Conservation (phyloP, 2,797 vertebrate genomes). For the Microctenopoma lineatum region DNA sequence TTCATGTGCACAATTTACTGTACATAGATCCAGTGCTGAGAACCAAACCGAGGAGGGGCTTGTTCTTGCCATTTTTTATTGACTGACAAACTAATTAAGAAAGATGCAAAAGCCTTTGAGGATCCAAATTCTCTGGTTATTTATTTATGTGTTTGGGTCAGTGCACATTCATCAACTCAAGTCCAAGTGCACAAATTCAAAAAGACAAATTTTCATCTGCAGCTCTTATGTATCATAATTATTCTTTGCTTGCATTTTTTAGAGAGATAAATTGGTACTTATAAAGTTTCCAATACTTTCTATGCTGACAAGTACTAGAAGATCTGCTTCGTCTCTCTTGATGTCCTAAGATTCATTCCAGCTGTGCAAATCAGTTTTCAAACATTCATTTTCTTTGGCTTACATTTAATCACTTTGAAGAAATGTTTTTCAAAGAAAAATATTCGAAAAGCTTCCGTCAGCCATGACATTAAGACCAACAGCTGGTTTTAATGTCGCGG, state of each 20-base stretch:
- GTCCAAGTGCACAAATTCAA: neutral
- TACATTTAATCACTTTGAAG: constrained; percentile 6
- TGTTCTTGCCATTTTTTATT: constrained; percentile 17
- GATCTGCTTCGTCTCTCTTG: constrained; percentile 24
- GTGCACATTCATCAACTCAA: constrained; percentile 31
- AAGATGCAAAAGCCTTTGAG: constrained; percentile 24
- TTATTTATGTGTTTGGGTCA: neutral
- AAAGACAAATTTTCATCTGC: neutral
- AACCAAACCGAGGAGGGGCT: neutral
- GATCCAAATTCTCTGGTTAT: neutral
- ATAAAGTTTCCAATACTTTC: constrained; percentile 13
- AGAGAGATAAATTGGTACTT: constrained; percentile 9
- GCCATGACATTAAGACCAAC: neutral
- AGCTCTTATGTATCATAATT: neutral
- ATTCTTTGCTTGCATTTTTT: constrained; percentile 9
- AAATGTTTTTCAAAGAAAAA: neutral
- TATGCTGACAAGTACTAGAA: constrained; percentile 11
- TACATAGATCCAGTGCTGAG: constrained; percentile 18
- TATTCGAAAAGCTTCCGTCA: neutral
- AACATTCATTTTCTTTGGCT: constrained; percentile 14
- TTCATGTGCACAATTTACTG: constrained; percentile 41
- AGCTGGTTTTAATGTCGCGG: too few species aligned
- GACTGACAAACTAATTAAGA: constrained; percentile 33
- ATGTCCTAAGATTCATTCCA: constrained; percentile 30
- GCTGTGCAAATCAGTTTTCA: constrained; percentile 22